Evolutionary conservation across 1,140 invertebrate species (phyloP).

Genomic region (Aleiodes sp.): DNA sequence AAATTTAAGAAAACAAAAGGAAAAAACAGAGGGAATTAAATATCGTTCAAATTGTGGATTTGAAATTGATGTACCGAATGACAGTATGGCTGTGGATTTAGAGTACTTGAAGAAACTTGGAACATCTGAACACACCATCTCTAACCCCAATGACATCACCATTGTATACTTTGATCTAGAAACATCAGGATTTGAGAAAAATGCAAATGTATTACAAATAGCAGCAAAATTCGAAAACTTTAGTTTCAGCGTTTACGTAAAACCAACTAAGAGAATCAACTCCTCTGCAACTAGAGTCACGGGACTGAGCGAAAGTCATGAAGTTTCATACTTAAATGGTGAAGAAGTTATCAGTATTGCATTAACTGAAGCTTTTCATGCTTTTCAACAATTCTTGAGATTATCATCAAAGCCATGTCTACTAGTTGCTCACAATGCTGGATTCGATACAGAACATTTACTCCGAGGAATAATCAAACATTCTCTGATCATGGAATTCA

Average conservation of each 20-base stretch:
- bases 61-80: not conserved
- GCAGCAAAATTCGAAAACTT: conserved; percentile 33
- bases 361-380: conserved; percentile 15
- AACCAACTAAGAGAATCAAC: conserved; percentile 32
- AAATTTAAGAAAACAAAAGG: not conserved
- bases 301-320: conserved; percentile 33
- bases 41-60: conserved; percentile 6
- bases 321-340: conserved; percentile 31
- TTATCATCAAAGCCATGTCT: conserved; percentile 24
- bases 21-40: conserved; percentile 10
- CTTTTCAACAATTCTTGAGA: conserved; percentile 24
- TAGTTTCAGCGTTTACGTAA: conserved; percentile 38
- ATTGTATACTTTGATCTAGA: conserved; percentile 29
- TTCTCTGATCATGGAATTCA: conserved; percentile 32
- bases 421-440: conserved; percentile 29
- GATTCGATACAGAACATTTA: no score
- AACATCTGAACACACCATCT: not conserved
- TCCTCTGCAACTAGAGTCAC: conserved; percentile 30
- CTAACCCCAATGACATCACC: not conserved
- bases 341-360: conserved; percentile 27
- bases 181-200: conserved; percentile 30
- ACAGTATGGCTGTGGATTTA: not conserved
- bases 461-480: no score
- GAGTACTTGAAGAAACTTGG: not conserved
- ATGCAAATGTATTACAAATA: conserved; percentile 41